phyloP scores from a whole-genome alignment of 2,888 invertebrate species.

The Cinara cedri region DNA sequence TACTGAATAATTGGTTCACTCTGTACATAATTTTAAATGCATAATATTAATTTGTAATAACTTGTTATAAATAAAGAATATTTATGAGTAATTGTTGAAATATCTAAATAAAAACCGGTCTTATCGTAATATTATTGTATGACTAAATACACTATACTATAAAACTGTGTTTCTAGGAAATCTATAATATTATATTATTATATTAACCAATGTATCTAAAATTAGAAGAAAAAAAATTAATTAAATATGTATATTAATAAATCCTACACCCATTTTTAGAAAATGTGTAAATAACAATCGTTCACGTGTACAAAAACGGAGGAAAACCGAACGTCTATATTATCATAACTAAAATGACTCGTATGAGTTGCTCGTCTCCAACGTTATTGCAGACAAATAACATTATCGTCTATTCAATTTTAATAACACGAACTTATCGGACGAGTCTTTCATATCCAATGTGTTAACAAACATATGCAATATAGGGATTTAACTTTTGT shows the following conservation, averaged over 20 bases:
- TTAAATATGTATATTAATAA: slow-evolving; percentile 9
- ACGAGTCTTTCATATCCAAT: neutral
- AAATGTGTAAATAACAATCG: neutral
- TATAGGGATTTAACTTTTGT: too few species aligned
- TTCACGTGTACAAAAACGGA: slow-evolving; percentile 4
- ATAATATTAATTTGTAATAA: too few species aligned
- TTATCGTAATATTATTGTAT: slow-evolving; percentile 15
- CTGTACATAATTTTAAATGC: too few species aligned
- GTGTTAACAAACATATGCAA: too few species aligned
- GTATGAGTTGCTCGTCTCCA: neutral
- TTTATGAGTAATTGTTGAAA: neutral
- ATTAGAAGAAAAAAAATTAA: neutral
- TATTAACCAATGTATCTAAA: neutral
- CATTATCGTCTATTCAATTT: neutral
- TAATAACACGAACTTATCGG: slow-evolving; percentile 1
- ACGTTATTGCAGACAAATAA: neutral
- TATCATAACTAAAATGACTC: slow-evolving; percentile 2
- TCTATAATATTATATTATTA: slow-evolving; percentile 9
- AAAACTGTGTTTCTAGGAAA: slow-evolving; percentile 11
- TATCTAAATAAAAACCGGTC: slow-evolving; percentile 16
- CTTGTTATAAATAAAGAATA: too few species aligned
- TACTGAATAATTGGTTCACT: too few species aligned
- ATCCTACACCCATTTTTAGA: slow-evolving; percentile 3
- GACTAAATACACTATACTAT: slow-evolving; percentile 6
- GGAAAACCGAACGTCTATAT: slow-evolving; percentile 1